These are phyloP conservation scores for Sinopyrophorus schimmeli DNA, from an alignment of 2,888 invertebrate genomes.

Conservation along the genomic window DNA sequence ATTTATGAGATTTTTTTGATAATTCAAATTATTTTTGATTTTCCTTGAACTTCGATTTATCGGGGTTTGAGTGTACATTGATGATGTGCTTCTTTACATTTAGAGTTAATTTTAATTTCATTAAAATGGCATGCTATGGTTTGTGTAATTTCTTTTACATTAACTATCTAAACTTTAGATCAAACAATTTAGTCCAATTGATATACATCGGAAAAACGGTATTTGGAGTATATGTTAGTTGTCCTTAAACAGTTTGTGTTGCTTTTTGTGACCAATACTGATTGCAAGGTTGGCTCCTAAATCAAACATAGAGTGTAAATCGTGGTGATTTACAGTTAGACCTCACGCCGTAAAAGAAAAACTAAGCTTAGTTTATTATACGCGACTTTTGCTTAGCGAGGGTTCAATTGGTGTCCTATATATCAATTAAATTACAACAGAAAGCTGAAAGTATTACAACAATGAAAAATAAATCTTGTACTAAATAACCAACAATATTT, in stretches of 20 bases:
- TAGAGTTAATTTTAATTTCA: too few species aligned
- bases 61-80: too few species aligned
- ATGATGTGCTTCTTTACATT: too few species aligned
- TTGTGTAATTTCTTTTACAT: too few species aligned
- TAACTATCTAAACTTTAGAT: too few species aligned
- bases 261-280: constrained; percentile 8
- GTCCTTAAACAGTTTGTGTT: neutral
- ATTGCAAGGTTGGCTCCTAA: constrained; percentile 18
- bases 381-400: constrained; percentile 34
- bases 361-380: constrained; percentile 41
- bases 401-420: constrained; percentile 35
- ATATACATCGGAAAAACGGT: neutral
- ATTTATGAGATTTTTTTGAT: too few species aligned
- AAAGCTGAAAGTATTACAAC: constrained; percentile 16
- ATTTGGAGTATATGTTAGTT: neutral
- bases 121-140: too few species aligned
- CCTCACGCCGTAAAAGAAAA: constrained; percentile 37
- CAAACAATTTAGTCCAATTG: neutral
- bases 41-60: too few species aligned
- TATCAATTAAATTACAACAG: constrained; percentile 37
- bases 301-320: constrained; percentile 29
- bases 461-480: constrained; percentile 27
- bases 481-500: constrained; percentile 26
- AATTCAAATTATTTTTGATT: too few species aligned
- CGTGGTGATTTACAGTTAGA: constrained; percentile 33